Conservation (phyloP, 2,797 vertebrate species). For the Morelia viridis region DNA sequence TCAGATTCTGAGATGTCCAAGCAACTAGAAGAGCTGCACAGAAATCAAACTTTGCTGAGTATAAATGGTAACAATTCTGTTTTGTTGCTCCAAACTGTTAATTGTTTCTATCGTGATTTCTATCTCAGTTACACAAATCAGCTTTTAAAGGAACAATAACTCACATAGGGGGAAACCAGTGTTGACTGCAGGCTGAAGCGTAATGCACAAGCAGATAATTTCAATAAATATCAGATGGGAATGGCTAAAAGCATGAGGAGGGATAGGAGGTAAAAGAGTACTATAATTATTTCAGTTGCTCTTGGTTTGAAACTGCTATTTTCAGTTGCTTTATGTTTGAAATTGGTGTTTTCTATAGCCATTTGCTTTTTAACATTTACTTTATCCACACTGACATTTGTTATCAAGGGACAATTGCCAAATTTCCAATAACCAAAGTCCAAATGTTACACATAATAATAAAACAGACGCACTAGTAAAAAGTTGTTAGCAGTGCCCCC, state of each 20-base stretch:
- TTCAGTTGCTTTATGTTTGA: not conserved
- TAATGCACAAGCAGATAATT: not conserved
- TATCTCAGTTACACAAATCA: not conserved
- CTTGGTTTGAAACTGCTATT: not conserved
- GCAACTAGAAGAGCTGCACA: conserved; percentile 5
- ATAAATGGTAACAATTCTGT: conserved; percentile 10
- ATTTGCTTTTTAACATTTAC: not conserved
- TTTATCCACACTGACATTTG: not conserved
- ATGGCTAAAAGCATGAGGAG: not conserved
- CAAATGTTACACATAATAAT: too few relatives aligned
- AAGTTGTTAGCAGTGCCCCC: not conserved
- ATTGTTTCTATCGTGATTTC: not conserved
- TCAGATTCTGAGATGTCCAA: conserved; percentile 14
- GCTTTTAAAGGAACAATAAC: not conserved
- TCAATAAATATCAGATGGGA: not conserved
- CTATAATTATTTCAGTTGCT: not conserved
- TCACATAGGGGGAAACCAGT: not conserved
- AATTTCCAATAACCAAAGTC: not conserved
- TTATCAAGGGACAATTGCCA: not conserved
- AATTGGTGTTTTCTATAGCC: not conserved
- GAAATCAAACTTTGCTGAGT: not conserved
- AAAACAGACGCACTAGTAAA: not conserved
- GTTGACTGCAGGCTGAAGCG: not conserved
- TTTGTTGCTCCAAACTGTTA: not conserved
- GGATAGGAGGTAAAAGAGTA: not conserved